Percentiles rank a stretch among this genome's conserved stretches.
phyloP scores from a whole-genome alignment of 2,113 vertebrate genomes.

The Maccullochella peelii region DNA sequence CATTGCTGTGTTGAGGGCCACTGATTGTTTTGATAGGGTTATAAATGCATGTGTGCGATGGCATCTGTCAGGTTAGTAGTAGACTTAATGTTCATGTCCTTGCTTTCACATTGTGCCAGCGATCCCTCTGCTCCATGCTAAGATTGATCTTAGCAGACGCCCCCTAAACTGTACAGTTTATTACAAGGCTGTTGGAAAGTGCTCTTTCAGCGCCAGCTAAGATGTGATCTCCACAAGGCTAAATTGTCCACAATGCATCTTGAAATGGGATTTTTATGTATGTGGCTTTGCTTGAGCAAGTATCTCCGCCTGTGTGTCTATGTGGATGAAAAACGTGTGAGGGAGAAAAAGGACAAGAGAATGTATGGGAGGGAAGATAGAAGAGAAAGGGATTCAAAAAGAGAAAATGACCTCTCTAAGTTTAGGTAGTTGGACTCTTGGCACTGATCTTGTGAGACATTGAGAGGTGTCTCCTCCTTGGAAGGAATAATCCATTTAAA shows the following conservation, averaged over 20 bases:
- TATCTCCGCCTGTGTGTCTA: conserved; percentile 9
- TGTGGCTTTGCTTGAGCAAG: conserved; percentile 28
- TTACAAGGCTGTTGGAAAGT: conserved; percentile 61
- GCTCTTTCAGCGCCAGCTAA: conserved; percentile 33
- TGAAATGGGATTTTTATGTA: conserved; percentile 49
- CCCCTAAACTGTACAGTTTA: conserved; percentile 52
- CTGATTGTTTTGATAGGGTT: conserved; percentile 58
- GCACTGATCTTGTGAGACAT: conserved; percentile 78
- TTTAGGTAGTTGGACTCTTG: conserved; percentile 67
- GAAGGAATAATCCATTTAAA: conserved; percentile 81
- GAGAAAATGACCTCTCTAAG: conserved; percentile 70
- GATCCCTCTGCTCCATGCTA: conserved; percentile 20
- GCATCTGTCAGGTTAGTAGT: conserved; percentile 54
- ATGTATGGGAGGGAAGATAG: conserved; percentile 27
- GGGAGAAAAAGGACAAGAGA: conserved; percentile 26
- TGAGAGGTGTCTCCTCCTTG: conserved; percentile 71
- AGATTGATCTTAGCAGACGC: conserved; percentile 56
- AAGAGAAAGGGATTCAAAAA: conserved; percentile 47
- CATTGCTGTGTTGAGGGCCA: conserved; percentile 17
- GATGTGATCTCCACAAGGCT: conserved; percentile 39
- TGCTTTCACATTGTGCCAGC: conserved; percentile 41
- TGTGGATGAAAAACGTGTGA: conserved; percentile 11
- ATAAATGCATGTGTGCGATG: conserved; percentile 46
- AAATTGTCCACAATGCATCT: conserved; percentile 35
- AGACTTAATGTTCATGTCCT: conserved; percentile 48